Evolutionary conservation across 2,113 vertebrate species (phyloP).

Genomic region (Halcyon senegalensis): DNA sequence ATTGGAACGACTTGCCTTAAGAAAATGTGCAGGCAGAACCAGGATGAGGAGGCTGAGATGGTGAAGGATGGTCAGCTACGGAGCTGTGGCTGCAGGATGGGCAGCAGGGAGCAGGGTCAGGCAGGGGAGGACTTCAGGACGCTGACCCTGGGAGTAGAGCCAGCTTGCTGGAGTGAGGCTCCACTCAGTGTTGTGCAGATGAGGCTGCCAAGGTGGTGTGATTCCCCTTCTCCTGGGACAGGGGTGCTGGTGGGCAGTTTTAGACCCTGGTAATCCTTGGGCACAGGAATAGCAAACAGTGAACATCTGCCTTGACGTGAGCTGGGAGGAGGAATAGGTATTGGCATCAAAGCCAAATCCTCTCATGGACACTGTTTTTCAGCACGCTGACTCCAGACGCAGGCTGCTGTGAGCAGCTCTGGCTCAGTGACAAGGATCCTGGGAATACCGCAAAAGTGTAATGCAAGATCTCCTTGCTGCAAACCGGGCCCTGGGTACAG

Average conservation of each 20-base stretch:
- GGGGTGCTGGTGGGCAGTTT: background rate
- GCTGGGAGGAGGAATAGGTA: background rate
- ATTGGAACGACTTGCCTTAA: accelerated
- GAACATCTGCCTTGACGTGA: background rate
- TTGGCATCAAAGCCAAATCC: background rate
- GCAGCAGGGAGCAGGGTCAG: accelerated
- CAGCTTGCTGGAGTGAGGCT: background rate
- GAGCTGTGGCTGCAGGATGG: background rate
- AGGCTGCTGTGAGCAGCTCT: background rate
- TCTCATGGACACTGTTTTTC: background rate
- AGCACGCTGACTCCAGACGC: background rate
- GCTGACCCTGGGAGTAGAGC: background rate
- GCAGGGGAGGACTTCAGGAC: background rate
- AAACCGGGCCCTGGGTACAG: background rate
- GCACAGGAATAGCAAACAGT: background rate
- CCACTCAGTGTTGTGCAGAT: accelerated
- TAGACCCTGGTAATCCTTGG: background rate
- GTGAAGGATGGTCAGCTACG: accelerated
- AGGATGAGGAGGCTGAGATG: background rate
- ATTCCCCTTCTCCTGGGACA: background rate
- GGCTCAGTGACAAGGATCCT: background rate
- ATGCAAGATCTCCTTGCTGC: background rate
- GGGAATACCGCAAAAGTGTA: background rate
- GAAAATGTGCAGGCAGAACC: background rate
- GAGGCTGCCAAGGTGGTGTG: accelerated